These are phyloP conservation scores for Neotoma lepida DNA, from an alignment of 2,113 vertebrate genomes.

Conservation along the genomic window DNA sequence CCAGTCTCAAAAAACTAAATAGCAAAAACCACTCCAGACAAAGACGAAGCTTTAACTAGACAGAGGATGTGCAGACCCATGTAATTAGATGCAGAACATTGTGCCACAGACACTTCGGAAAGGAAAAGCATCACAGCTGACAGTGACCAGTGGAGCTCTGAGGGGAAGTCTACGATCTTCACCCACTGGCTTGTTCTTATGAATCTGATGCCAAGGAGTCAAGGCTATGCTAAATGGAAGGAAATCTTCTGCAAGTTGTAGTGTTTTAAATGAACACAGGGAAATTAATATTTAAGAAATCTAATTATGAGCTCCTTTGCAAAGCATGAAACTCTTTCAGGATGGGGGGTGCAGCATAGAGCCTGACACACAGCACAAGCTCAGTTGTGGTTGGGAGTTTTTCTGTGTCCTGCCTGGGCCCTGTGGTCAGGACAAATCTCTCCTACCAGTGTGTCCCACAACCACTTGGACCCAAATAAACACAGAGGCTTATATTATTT, in stretches of 20 bases:
- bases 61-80: neutral
- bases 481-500: no score
- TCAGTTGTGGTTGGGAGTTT: no score
- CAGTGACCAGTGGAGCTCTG: neutral
- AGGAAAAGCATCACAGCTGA: neutral
- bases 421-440: no score
- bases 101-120: neutral
- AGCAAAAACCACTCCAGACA: neutral
- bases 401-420: no score
- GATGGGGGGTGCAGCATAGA: neutral
- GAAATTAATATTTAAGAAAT: slow-evolving; percentile 38
- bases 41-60: slow-evolving; percentile 15
- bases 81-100: slow-evolving; percentile 1
- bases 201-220: neutral
- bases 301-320: neutral
- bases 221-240: neutral
- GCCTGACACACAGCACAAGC: neutral
- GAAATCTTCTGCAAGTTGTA: neutral
- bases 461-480: no score
- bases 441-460: no score
- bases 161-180: neutral
- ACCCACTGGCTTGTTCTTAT: neutral
- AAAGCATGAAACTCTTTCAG: neutral
- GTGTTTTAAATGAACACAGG: slow-evolving; percentile 24
- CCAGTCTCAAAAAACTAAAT: neutral